Base-by-base conservation (phyloP, 2,113 vertebrate genomes). In the Sander vitreus region DNA sequence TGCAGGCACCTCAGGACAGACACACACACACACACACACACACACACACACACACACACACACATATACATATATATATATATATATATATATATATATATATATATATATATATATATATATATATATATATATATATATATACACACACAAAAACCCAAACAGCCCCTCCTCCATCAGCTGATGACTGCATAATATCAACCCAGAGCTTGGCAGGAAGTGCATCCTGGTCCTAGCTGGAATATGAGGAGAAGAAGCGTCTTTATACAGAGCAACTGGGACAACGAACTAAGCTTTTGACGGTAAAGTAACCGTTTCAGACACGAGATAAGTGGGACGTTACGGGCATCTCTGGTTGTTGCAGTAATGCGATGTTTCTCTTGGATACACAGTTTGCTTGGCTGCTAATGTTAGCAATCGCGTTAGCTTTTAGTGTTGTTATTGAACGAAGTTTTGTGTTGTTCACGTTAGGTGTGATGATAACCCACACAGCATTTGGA, bases 181-280 rank as follows among this genome's bases (percentile, higher is more conserved):
- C 94, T 94, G 93, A 92, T 91, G 86, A 87, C 80, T 85, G 84
- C 73, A 80, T 84, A 85, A 54, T 64, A 70, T 85, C 83, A 79
- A 51, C 45, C 76, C 76, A 4, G 77, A 65, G 83, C 82, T 60
- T 15, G 79, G 65, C 94, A 94, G 95, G 93, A 95, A 95, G 94
- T 94, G 90, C 51, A 66, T 76, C 27, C 76, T 55, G 60, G 43
- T 11, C 39, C 82, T 80, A 72, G 64, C 77, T 77, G 73, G 88
- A 91, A 72, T 78, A 92, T 91, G 92, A 93, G 67, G 36, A 81
- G 21, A 73, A 82, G 68, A 71, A 80, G 47, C 83, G 4, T 64
- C 64, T 59, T 57, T 19, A 30, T 0, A 36, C 57, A 11, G 14
- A 73, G 48, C 19, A 47, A 33, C 12, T 0, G 59, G 63, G 70